Conservation (phyloP, 37 sponge, comb jelly and placozoan genomes). For the Cliona cf. orientalis region DNA sequence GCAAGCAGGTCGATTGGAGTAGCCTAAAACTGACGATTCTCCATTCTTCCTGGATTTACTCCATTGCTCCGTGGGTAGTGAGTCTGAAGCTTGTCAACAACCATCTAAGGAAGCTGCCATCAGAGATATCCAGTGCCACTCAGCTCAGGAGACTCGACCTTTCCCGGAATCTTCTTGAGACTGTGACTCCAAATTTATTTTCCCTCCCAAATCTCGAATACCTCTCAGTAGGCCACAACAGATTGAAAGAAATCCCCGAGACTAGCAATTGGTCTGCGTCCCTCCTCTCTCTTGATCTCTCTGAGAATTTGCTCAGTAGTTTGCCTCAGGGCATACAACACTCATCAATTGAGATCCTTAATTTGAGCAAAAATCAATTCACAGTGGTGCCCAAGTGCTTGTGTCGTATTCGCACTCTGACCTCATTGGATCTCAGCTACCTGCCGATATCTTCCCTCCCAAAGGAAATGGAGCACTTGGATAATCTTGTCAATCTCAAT, state of each 20-base stretch:
- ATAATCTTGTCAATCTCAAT: conserved; percentile 61
- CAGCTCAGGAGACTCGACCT: conserved; percentile 79
- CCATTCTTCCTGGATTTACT: conserved; percentile 78
- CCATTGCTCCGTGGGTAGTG: conserved; percentile 87
- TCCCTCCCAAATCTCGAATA: conserved; percentile 75
- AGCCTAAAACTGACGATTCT: conserved; percentile 66
- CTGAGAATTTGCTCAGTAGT: conserved; percentile 51
- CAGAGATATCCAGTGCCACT: conserved; percentile 51
- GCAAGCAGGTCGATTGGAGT: conserved; percentile 77
- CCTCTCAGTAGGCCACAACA: conserved; percentile 63
- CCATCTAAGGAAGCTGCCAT: conserved; percentile 60
- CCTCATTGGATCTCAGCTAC: conserved; percentile 66
- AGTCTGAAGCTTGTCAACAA: conserved; percentile 74
- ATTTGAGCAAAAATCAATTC: conserved; percentile 67
- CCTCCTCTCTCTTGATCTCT: conserved; percentile 63
- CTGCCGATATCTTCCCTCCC: conserved; percentile 62
- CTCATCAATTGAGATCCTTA: conserved; percentile 65
- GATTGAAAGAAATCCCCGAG: conserved; percentile 59
- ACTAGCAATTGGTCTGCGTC: conserved; percentile 55
- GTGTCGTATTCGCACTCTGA: conserved; percentile 67
- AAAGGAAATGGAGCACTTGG: conserved; percentile 67
- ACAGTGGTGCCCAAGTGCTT: conserved; percentile 61
- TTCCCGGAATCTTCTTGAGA: conserved; percentile 63
- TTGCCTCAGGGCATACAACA: conserved; percentile 68
- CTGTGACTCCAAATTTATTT: conserved; percentile 49